Percentiles rank a stretch among this genome's conserved stretches.
These are phyloP conservation scores for Dicranocentrus wangi DNA, from an alignment of 2,888 invertebrate genomes.

Conservation along the genomic window DNA sequence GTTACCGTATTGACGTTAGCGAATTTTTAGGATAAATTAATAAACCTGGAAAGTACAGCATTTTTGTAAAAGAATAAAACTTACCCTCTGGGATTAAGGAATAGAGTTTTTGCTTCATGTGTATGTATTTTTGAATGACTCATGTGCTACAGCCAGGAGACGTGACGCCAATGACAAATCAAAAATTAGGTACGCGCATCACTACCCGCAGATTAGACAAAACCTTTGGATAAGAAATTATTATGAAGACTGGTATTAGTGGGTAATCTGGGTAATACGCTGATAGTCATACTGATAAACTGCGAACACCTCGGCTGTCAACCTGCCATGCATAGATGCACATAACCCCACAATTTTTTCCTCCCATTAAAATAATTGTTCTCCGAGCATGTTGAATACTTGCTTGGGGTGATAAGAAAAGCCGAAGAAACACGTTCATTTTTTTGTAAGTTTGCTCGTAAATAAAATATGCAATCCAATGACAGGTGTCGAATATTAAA, in stretches of 20 bases:
- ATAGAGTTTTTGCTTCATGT: too few species aligned
- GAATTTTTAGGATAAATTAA: too few species aligned
- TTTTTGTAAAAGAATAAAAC: too few species aligned
- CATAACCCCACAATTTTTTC: neutral
- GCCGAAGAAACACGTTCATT: conserved; percentile 1
- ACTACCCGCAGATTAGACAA: conserved; percentile 9
- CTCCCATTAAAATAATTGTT: conserved; percentile 28
- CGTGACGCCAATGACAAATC: conserved; percentile 51
- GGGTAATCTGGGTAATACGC: too few species aligned
- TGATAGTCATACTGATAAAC: neutral
- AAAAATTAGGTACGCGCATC: neutral
- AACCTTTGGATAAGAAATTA: conserved; percentile 23
- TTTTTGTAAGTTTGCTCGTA: neutral
- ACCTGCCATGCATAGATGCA: conserved; percentile 7
- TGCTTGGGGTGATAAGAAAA: conserved; percentile 8
- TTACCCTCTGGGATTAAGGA: too few species aligned
- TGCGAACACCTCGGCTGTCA: conserved; percentile 7
- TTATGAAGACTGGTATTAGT: neutral
- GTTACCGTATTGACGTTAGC: too few species aligned
- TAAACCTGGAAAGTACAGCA: too few species aligned
- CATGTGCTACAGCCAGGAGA: too few species aligned
- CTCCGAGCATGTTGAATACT: neutral
- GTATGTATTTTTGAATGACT: too few species aligned
- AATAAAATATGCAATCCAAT: conserved; percentile 13
- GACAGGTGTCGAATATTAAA: conserved; percentile 36